phyloP scores from a whole-genome alignment of 2,888 invertebrate genomes.

The Athalia cordata region DNA sequence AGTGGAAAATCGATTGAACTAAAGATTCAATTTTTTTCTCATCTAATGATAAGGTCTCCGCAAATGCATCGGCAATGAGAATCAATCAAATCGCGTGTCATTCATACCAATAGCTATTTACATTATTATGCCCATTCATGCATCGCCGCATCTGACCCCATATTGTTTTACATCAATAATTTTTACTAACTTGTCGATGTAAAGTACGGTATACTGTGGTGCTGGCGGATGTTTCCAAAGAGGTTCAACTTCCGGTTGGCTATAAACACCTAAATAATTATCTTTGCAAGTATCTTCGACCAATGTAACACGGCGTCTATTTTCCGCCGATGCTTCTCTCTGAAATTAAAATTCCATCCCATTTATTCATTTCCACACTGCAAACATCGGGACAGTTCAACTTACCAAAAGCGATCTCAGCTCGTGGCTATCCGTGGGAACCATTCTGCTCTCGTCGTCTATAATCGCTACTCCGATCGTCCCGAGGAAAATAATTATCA shows the following conservation, averaged over 20 bases:
- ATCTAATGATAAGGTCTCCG: not conserved
- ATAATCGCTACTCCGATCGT: not conserved
- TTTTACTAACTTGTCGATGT: conserved; percentile 69
- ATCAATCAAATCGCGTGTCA: conserved; percentile 11
- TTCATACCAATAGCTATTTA: not conserved
- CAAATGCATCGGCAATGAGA: conserved; percentile 1
- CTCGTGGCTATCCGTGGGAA: conserved; percentile 28
- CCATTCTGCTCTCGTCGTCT: conserved; percentile 19
- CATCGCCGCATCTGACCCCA: not conserved
- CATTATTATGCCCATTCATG: not conserved
- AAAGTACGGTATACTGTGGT: conserved; percentile 73
- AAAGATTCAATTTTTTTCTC: conserved; percentile 4
- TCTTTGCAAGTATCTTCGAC: conserved; percentile 68
- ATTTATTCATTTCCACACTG: not conserved
- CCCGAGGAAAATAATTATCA: conserved; percentile 17
- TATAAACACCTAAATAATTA: conserved; percentile 71
- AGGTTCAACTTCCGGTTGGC: conserved; percentile 53
- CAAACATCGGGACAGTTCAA: conserved; percentile 5
- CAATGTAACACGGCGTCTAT: conserved; percentile 70
- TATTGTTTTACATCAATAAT: not conserved
- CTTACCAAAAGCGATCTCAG: conserved; percentile 53
- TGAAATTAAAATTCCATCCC: conserved; percentile 50
- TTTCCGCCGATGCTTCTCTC: conserved; percentile 73
- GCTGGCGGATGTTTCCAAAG: conserved; percentile 73
- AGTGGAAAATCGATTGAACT: not conserved